Conservation (phyloP, 2,797 vertebrate genomes). For the Neomorphus geoffroyi region DNA sequence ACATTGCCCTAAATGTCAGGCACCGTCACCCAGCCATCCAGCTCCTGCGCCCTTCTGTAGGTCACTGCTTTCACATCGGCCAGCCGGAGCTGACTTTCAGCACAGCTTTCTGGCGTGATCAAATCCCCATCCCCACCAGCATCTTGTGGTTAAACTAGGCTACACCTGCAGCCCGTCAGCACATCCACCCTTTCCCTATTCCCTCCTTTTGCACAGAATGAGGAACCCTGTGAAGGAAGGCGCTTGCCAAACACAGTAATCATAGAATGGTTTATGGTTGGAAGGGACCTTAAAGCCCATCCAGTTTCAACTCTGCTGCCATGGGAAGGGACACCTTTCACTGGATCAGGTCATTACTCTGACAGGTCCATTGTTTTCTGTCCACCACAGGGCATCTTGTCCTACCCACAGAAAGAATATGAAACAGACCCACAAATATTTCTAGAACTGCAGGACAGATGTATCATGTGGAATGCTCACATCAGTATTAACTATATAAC, state of each 20-base stretch:
- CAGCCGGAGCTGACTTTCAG: neutral
- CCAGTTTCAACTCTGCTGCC: too few relatives aligned
- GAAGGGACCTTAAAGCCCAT: too few relatives aligned
- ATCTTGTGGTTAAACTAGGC: neutral
- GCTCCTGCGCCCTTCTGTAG: neutral
- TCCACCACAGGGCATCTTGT: neutral
- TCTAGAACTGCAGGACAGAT: neutral
- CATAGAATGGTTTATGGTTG: too few relatives aligned
- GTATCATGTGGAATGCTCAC: neutral
- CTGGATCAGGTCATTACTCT: neutral
- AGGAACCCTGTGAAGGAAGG: neutral
- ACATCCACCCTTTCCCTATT: accelerated
- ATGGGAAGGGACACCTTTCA: too few relatives aligned
- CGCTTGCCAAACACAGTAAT: neutral
- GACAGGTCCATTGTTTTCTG: neutral
- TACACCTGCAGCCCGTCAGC: neutral
- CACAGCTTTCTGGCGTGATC: neutral
- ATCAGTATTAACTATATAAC: neutral
- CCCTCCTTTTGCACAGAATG: accelerated
- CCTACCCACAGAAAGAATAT: neutral
- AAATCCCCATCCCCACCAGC: accelerated
- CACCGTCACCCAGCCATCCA: neutral
- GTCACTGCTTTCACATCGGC: accelerated
- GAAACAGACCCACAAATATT: neutral
- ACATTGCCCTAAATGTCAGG: neutral